Evolutionary conservation across 2,797 vertebrate genomes (phyloP).

Genomic region (Furcifer pardalis): DNA sequence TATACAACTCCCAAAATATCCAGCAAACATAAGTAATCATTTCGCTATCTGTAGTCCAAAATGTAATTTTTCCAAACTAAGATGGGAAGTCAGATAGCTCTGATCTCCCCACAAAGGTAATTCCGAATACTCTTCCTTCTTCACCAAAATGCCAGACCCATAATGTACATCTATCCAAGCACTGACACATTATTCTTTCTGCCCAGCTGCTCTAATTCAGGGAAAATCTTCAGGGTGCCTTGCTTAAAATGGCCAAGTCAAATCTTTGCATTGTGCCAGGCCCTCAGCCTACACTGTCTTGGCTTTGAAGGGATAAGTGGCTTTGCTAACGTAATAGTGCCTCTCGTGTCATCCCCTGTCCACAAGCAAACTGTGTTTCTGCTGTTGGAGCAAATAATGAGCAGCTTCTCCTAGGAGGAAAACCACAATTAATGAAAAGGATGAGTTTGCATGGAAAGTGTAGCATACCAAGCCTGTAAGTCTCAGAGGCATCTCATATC

Average conservation of each 20-base stretch:
- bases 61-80: neutral
- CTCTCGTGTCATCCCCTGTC: too few species aligned
- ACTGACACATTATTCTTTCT: neutral
- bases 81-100: too few species aligned
- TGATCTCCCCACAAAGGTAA: too few species aligned
- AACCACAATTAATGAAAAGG: too few species aligned
- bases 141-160: neutral
- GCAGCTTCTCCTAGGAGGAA: too few species aligned
- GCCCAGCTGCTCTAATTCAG: neutral
- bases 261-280: neutral
- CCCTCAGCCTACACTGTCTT: neutral
- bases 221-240: neutral
- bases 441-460: too few species aligned
- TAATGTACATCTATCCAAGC: neutral
- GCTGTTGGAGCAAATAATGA: too few species aligned
- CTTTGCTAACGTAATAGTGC: too few species aligned
- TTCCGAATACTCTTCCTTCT: too few species aligned
- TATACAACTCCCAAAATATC: neutral
- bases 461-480: too few species aligned
- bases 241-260: neutral
- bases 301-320: slow-evolving; percentile 6
- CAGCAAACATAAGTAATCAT: neutral
- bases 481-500: too few species aligned
- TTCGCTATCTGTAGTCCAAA: neutral
- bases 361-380: too few species aligned